Evolutionary conservation across 2,888 invertebrate genomes (phyloP), one percentile per base, ranked within the genome.

Genomic region (Onchidella celtica): DNA sequence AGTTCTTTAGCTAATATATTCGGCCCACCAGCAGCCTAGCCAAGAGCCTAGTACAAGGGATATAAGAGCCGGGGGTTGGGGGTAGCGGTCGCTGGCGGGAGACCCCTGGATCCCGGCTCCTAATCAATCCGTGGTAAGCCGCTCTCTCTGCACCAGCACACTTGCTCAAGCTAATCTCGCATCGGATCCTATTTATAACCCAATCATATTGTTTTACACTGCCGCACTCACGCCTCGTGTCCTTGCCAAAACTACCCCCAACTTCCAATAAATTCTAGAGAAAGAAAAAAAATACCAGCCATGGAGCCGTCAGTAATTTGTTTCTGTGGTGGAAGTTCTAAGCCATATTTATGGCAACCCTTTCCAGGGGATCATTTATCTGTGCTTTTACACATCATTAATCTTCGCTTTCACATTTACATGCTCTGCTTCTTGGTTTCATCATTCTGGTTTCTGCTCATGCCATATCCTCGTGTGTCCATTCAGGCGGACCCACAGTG

Each of bases 1-100:
- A 84, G 80, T 83, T 84, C 82, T 82, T 84, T 81, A 83, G 82
- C 80, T 84, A 79, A 84, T 84, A 84, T 78, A 70, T 78, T 78
- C 55, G 40, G 34, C 70, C 59, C 47, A 76, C 59, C 70, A 61
- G 63, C 78, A 29, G 17, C 75, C 40, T 36, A 3, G 68, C 57
- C 36, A 29, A 17, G 68, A 47, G 34, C 77, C 77, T 27, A 55
- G 36, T 24, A 11, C 34, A 34, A 55, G 29, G 74, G 55, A 57
- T 21, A 32, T 32, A 32, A 32, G 24, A 72, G 57, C 34, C 55
- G 14, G 55, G 55, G 72, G 57, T 32, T 32, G 40, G 63, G 55
- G 55, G 55, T 38, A 57, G 55, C 6, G 57, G 72, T 27, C 27
- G 3, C 17, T 61, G 29, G 32, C 65, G 32, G 65, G 21, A 29